Evolutionary conservation across 2,113 vertebrate species (phyloP), one percentile per base, ranked within the genome.

Genomic region (Anser cygnoides): DNA sequence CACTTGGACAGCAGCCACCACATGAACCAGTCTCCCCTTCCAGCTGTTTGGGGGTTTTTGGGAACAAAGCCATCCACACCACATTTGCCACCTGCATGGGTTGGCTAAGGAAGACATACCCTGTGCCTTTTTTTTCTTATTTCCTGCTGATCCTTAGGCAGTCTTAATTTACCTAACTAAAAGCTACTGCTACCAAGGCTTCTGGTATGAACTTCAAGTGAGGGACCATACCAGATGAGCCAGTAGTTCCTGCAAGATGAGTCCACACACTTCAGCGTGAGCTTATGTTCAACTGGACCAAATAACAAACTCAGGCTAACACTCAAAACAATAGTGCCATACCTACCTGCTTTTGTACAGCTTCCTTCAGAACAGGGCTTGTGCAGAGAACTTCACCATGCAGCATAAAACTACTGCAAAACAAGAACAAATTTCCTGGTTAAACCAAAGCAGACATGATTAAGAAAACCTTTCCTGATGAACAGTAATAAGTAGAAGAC

Each of bases 321-420:
- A 3, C 6, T 43, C 31, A 19, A 46, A 66, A 23, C 50, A 6
- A 23, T 0, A 2, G 4, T 11, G 23, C 20, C 59, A 39, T 39
- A 33, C 26, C 3, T 63, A 75, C 19, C 41, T 31, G n/a, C 4
- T 37, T 6, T 33, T 4, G 3, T 0, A 1, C 18, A 23, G 19
- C 29, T 67, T 39, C 52, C 13, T 59, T 37, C 52, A 28, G 21
- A 37, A 31, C 19, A 28, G 25, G 13, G 17, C 12, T 2, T 77
- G 23, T n/a, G n/a, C 28, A 0, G 49, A 41, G 23, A n/a, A 46
- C 29, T 73, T 22, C 19, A 18, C 17, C 33, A 7, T 0, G 0
- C 7, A 33, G 39, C 62, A 57, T 11, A 21, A 5, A 65, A 59
- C 2, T 9, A 10, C 33, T 57, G 37, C 33, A 58, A 33, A 74